phyloP scores from a whole-genome alignment of 1,140 invertebrate species.

The Theocolax elegans region DNA sequence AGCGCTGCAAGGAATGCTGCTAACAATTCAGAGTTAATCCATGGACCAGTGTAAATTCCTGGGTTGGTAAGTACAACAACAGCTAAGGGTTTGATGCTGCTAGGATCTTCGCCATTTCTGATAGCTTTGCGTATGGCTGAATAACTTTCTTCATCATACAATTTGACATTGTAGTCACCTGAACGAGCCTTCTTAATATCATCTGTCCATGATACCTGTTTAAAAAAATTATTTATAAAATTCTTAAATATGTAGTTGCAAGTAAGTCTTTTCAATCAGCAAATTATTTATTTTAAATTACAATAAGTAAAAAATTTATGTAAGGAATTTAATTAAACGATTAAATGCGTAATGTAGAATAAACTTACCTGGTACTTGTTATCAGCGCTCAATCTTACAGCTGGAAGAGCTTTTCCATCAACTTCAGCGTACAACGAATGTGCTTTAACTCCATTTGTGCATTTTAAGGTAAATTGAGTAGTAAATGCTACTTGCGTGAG shows the following conservation, averaged over 20 bases:
- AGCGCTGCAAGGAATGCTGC: slow-evolving; percentile 82
- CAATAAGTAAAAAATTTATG: no score
- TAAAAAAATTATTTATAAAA: slow-evolving; percentile 21
- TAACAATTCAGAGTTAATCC: slow-evolving; percentile 91
- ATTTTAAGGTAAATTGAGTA: slow-evolving; percentile 79
- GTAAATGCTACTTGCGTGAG: slow-evolving; percentile 85
- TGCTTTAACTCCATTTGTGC: slow-evolving; percentile 73
- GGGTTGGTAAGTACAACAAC: slow-evolving; percentile 83
- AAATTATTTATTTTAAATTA: no score
- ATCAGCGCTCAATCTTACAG: slow-evolving; percentile 77
- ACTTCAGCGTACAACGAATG: slow-evolving; percentile 88
- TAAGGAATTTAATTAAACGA: not conserved
- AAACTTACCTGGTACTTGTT: slow-evolving; percentile 80
- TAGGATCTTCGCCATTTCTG: slow-evolving; percentile 75
- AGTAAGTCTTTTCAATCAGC: no score
- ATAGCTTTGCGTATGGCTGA: slow-evolving; percentile 82
- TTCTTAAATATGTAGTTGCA: no score
- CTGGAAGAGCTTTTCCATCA: slow-evolving; percentile 82
- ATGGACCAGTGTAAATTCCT: slow-evolving; percentile 89
- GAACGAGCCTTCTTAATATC: slow-evolving; percentile 82
- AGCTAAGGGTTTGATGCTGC: slow-evolving; percentile 78
- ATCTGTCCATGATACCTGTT: slow-evolving; percentile 92
- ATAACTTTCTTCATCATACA: slow-evolving; percentile 93
- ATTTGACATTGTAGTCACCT: slow-evolving; percentile 82
- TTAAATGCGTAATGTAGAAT: not conserved